Conservation (phyloP, 2,888 invertebrate species). For the Polietes domitor region DNA sequence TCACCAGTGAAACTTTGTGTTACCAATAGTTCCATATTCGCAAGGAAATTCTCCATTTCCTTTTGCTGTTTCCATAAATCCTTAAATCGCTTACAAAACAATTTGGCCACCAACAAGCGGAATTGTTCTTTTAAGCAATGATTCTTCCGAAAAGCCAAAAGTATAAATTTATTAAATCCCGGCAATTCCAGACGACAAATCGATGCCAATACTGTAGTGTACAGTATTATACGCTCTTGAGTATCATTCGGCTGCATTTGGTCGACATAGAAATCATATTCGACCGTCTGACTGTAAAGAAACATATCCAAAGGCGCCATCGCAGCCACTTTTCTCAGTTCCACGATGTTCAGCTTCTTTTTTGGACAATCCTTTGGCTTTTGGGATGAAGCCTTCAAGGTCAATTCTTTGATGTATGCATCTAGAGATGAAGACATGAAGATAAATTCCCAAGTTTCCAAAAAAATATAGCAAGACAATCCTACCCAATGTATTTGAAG, state of each 20-base stretch:
- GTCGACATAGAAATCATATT: conserved; percentile 68
- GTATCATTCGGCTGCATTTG: conserved; percentile 72
- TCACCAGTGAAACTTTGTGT: conserved; percentile 65
- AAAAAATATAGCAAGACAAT: too few relatives aligned
- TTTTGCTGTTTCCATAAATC: conserved; percentile 66
- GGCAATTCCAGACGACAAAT: conserved; percentile 74
- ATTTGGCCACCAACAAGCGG: conserved; percentile 67
- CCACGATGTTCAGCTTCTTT: conserved; percentile 55
- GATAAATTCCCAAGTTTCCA: neutral
- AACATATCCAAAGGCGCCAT: conserved; percentile 75
- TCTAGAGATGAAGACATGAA: conserved; percentile 46
- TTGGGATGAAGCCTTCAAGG: conserved; percentile 56
- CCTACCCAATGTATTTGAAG: conserved; percentile 57
- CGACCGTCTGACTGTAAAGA: conserved; percentile 69
- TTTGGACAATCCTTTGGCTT: neutral
- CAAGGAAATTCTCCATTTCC: conserved; percentile 65
- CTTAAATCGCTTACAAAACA: conserved; percentile 78
- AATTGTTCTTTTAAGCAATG: conserved; percentile 70
- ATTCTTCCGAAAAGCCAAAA: conserved; percentile 71
- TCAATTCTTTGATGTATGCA: conserved; percentile 65
- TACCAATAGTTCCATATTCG: conserved; percentile 70
- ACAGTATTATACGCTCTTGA: conserved; percentile 71
- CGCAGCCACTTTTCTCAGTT: conserved; percentile 61
- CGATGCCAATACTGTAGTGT: conserved; percentile 70
- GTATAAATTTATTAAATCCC: conserved; percentile 72